Evolutionary conservation across 1,140 invertebrate genomes (phyloP).

Genomic region (Cydia strobilella): DNA sequence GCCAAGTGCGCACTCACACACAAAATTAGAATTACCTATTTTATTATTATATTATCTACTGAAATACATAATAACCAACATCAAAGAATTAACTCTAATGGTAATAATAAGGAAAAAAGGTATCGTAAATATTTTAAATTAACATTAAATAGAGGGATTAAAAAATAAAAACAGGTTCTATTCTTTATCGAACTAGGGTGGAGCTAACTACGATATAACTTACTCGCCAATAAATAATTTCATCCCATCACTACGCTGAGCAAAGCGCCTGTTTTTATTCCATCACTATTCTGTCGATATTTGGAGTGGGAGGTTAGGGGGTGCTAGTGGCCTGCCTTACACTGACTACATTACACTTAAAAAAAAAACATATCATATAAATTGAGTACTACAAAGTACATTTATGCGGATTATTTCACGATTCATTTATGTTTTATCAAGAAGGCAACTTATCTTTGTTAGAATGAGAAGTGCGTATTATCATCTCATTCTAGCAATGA

Average conservation of each 20-base stretch:
- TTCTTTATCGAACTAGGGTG: slow-evolving; percentile 49
- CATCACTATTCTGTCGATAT: slow-evolving; percentile 63
- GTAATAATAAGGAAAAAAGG: slow-evolving; percentile 64
- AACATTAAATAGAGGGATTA: slow-evolving; percentile 73
- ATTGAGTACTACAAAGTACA: background rate
- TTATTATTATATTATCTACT: slow-evolving; percentile 50
- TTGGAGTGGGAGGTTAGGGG: slow-evolving; percentile 59
- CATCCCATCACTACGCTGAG: slow-evolving; percentile 61
- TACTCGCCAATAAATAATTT: slow-evolving; percentile 71
- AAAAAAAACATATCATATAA: background rate
- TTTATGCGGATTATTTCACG: no score
- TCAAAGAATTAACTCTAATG: slow-evolving; percentile 73
- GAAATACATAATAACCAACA: slow-evolving; percentile 68
- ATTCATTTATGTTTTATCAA: no score
- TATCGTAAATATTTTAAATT: slow-evolving; percentile 75
- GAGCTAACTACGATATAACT: slow-evolving; percentile 56
- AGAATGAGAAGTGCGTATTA: background rate
- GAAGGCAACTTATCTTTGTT: background rate
- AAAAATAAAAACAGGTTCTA: slow-evolving; percentile 56
- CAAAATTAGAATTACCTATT: slow-evolving; percentile 54
- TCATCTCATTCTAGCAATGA: no score
- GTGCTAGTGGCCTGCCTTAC: slow-evolving; percentile 38
- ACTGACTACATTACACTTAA: background rate
- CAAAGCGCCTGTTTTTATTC: slow-evolving; percentile 59
- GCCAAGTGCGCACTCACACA: slow-evolving; percentile 41